These are phyloP conservation scores for Erynnis tages DNA, from an alignment of 2,888 invertebrate genomes.

Conservation along the genomic window DNA sequence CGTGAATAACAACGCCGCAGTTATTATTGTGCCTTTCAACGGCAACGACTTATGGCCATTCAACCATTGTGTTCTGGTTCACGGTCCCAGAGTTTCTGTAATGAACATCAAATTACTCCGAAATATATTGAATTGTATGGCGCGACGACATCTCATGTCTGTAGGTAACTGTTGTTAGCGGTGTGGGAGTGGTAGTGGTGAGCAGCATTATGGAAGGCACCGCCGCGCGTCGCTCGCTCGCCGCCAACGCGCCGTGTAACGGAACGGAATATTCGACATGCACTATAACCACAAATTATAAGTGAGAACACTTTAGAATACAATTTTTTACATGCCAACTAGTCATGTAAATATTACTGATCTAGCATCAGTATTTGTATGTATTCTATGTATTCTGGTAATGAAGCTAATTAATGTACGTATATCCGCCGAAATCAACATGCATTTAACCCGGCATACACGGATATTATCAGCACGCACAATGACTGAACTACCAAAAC, in stretches of 20 bases:
- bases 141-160: constrained; percentile 74
- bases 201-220: constrained; percentile 64
- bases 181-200: constrained; percentile 55
- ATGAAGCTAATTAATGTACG: constrained; percentile 21
- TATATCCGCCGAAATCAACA: constrained; percentile 13
- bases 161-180: constrained; percentile 59
- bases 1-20: constrained; percentile 70
- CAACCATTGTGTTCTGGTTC: constrained; percentile 81
- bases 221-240: constrained; percentile 47
- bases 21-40: constrained; percentile 78
- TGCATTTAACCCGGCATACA: too few species aligned
- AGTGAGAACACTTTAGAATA: constrained; percentile 78
- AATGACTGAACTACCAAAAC: too few species aligned
- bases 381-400: constrained; percentile 7
- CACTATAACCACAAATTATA: constrained; percentile 80
- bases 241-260: constrained; percentile 70
- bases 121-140: constrained; percentile 80
- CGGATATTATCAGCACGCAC: too few species aligned
- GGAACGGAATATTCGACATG: constrained; percentile 78
- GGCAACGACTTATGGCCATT: constrained; percentile 78
- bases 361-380: too few species aligned
- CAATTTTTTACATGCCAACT: constrained; percentile 64
- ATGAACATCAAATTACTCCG: constrained; percentile 80
- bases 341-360: constrained; percentile 42
- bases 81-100: constrained; percentile 80